These are phyloP conservation scores for Poeciliopsis retropinna DNA, from an alignment of 2,113 vertebrate species.

Conservation along the genomic window DNA sequence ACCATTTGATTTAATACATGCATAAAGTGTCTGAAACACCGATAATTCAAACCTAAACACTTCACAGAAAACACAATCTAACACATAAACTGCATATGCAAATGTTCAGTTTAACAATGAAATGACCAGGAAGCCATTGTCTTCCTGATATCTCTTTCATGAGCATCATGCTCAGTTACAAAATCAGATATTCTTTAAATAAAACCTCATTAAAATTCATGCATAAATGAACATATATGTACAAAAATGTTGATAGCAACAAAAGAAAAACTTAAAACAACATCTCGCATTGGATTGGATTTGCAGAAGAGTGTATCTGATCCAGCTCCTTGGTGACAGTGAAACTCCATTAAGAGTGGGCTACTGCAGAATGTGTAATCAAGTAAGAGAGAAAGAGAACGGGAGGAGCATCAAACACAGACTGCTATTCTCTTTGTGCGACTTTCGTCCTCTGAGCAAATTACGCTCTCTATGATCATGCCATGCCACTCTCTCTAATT, in stretches of 20 bases:
- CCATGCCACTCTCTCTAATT: neutral
- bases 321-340: neutral
- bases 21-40: neutral
- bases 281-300: neutral
- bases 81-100: too few relatives aligned
- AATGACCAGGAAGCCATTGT: too few relatives aligned
- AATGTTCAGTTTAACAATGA: too few relatives aligned
- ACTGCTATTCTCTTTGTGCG: neutral
- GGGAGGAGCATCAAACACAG: neutral
- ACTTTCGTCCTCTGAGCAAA: neutral
- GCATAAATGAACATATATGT: neutral
- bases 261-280: neutral
- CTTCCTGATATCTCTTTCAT: neutral
- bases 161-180: too few relatives aligned
- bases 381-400: neutral
- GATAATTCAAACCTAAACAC: too few relatives aligned
- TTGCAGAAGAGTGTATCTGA: neutral
- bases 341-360: too few relatives aligned
- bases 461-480: neutral
- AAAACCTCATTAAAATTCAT: neutral
- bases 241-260: neutral
- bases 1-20: neutral
- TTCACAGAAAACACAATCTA: too few relatives aligned
- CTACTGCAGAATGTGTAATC: neutral
- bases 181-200: too few relatives aligned